A percentile compares a stretch with the other conserved stretches of the same genome.
These are phyloP conservation scores for Meta bourneti DNA, from an alignment of 2,888 invertebrate species.

Conservation along the genomic window DNA sequence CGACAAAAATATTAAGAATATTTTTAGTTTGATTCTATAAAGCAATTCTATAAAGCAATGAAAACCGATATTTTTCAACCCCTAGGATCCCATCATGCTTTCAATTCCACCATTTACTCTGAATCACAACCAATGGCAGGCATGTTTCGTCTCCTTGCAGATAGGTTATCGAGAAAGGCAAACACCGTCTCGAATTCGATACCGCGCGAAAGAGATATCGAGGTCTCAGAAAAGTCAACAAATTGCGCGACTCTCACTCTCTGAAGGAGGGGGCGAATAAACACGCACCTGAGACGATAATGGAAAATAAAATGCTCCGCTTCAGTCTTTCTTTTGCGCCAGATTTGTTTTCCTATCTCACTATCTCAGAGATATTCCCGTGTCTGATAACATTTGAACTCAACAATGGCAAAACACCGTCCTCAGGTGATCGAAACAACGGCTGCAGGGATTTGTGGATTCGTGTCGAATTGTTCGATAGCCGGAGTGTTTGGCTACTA, in stretches of 20 bases:
- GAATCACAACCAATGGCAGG: neutral
- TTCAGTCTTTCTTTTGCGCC: slow-evolving; percentile 1
- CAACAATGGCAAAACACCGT: neutral
- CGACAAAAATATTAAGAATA: too few relatives aligned
- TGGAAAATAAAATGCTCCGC: slow-evolving; percentile 59
- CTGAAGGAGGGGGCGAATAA: slow-evolving; percentile 27
- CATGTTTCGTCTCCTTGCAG: slow-evolving; percentile 12
- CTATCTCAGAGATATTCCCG: slow-evolving; percentile 17
- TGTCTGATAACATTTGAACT: slow-evolving; percentile 25
- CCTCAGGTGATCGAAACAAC: neutral
- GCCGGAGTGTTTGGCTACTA: neutral
- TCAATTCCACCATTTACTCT: neutral
- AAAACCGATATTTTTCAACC: too few relatives aligned
- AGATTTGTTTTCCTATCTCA: neutral
- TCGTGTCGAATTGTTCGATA: neutral
- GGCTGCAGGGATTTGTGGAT: neutral
- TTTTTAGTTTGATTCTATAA: too few relatives aligned
- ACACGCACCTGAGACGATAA: slow-evolving; percentile 69
- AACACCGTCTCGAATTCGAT: slow-evolving; percentile 21
- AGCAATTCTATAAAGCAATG: too few relatives aligned
- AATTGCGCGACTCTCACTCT: slow-evolving; percentile 21
- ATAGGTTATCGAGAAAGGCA: slow-evolving; percentile 37
- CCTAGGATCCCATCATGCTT: neutral
- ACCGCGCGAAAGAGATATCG: slow-evolving; percentile 28
- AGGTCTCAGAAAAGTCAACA: slow-evolving; percentile 48